A percentile compares a stretch with the other conserved stretches of the same genome.
phyloP scores from a whole-genome alignment of 2,888 invertebrate genomes.

The Zhuqinia jingwanae region DNA sequence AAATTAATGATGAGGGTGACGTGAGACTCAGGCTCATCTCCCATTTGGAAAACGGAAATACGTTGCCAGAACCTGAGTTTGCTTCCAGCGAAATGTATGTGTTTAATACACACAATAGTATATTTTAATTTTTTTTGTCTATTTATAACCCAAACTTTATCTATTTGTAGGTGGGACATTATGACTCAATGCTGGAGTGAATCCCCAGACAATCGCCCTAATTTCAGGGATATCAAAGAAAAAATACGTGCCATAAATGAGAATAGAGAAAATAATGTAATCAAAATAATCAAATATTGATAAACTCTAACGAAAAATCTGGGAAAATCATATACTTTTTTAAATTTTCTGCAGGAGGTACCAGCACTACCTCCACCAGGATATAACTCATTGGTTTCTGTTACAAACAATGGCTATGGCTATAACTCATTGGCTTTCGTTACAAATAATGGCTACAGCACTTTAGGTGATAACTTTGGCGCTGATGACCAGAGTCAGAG shows the following conservation, averaged over 20 bases:
- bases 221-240: slow-evolving; percentile 43
- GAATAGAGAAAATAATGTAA: not conserved
- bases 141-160: not conserved
- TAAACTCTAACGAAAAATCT: not conserved
- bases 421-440: too few species aligned
- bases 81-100: slow-evolving; percentile 45
- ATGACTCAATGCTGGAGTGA: slow-evolving; percentile 58
- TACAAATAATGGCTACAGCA: too few species aligned
- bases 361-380: not conserved
- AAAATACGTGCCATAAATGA: slow-evolving; percentile 38
- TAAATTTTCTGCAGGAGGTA: not conserved
- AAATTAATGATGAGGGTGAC: not conserved
- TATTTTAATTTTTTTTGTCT: not conserved
- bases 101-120: not conserved
- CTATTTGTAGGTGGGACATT: slow-evolving; percentile 45
- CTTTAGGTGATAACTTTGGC: too few species aligned
- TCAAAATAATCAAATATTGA: not conserved
- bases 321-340: not conserved
- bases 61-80: slow-evolving; percentile 36
- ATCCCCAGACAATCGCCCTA: slow-evolving; percentile 53
- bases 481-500: too few species aligned
- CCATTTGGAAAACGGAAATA: slow-evolving; percentile 23
- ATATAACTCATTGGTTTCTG: not conserved
- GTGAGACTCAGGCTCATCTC: not conserved
- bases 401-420: too few species aligned